Base-by-base conservation (phyloP, 1,140 invertebrate genomes). In the Alviniconcha marisindica region DNA sequence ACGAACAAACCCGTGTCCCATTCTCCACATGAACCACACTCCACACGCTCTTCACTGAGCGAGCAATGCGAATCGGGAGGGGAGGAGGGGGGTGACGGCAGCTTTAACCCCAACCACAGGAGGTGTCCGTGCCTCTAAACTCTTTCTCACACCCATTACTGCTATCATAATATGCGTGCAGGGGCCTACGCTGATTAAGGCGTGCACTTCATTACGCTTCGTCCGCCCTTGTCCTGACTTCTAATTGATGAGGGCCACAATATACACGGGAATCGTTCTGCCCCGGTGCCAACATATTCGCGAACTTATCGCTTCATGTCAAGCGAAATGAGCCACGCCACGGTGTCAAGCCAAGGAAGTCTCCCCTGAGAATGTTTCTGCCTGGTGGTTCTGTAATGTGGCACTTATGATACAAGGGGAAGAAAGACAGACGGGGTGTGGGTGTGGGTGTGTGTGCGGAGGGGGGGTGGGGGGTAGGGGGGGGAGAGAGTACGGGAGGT, bases 261-360 rank as follows among this genome's bases (percentile, higher is more conserved):
- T 42, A 31, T 14, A 24, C 31, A 0, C 18, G 69, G 69, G 36
- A 40, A 24, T 18, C 3, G 66, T 71, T 71, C 69, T 28, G 36
- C 69, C 4, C 36, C 36, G 69, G 33, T 42, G 69, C 33, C 69
- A 71, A 38, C 69, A 71, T 71, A 71, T 38, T 42, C 38, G 15
- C 69, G 2, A 71, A 71, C 69, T 71, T 71, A 71, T 71, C 69
- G 69, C 69, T 42, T 40, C 38, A 71, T 24, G 69, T 42, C 69
- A 21, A 33, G 24, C 38, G 10, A 71, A 71, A 71, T 71, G 69
- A 71, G 38, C 33, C 69, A 71, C 38, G 69, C 69, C 69, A 24
- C 38, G 69, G 69, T 71, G 69, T 71, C 69, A 71, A 40, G 66
- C 40, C 40, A 71, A 36, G 33, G 18, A 0, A 40, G 69, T 7